Percentiles rank a stretch among this genome's conserved stretches.
These are phyloP conservation scores for Cacoxenus indagator DNA, from an alignment of 2,888 invertebrate species.

Conservation along the genomic window DNA sequence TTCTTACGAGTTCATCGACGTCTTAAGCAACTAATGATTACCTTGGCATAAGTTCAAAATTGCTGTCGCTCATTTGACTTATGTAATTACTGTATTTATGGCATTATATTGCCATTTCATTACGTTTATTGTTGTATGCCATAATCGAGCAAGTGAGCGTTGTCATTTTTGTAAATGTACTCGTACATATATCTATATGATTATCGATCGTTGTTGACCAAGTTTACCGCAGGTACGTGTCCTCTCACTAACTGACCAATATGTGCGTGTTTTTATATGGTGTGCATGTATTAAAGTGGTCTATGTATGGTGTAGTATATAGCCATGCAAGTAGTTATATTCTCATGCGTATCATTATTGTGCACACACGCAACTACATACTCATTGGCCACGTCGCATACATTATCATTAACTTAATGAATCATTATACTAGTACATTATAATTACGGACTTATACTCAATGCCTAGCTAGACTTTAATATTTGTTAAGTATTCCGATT, in stretches of 20 bases:
- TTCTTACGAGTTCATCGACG: neutral
- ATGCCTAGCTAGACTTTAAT: slow-evolving; percentile 21
- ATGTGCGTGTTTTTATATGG: neutral
- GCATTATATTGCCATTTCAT: neutral
- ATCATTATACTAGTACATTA: slow-evolving; percentile 64
- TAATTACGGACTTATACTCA: slow-evolving; percentile 57
- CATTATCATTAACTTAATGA: slow-evolving; percentile 66
- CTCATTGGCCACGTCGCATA: slow-evolving; percentile 40
- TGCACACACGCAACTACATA: neutral
- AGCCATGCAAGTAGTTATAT: neutral
- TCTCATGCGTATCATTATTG: slow-evolving; percentile 20
- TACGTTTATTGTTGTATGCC: neutral
- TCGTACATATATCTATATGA: too few relatives aligned
- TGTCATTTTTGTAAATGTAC: neutral
- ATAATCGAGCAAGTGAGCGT: neutral
- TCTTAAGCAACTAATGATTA: neutral
- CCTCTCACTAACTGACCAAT: neutral
- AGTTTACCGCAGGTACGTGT: neutral
- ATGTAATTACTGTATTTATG: neutral
- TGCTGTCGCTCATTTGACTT: neutral
- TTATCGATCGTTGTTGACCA: neutral
- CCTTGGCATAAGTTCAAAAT: neutral
- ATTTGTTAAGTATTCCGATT: neutral
- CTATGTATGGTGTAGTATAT: neutral
- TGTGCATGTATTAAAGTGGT: too few relatives aligned